Evolutionary conservation across 2,797 vertebrate species (phyloP).

Genomic region (Poecilia velifera): DNA sequence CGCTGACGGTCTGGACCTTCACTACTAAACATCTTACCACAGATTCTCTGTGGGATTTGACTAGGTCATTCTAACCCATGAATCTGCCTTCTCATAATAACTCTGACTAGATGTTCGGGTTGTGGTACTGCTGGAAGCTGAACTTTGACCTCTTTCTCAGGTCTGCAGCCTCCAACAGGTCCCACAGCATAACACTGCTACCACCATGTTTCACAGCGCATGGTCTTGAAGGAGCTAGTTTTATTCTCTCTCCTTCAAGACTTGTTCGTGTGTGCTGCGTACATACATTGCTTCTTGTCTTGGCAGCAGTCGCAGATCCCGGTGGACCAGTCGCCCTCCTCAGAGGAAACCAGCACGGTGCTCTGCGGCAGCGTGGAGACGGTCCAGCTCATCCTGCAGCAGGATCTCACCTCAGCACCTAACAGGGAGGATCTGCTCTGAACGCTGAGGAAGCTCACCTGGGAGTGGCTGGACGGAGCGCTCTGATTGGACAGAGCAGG

Average conservation of each 20-base stretch:
- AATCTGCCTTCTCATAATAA: neutral
- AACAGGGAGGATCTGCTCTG: neutral
- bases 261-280: no score
- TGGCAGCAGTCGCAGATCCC: slow-evolving; percentile 24
- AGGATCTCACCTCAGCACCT: neutral
- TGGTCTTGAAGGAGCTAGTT: no score
- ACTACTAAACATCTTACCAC: neutral
- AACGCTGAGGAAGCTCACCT: slow-evolving; percentile 6
- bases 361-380: slow-evolving; percentile 4
- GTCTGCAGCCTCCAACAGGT: neutral
- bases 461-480: neutral
- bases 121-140: neutral
- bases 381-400: slow-evolving; percentile 10
- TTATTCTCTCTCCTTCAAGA: no score
- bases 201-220: neutral
- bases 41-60: neutral
- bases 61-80: neutral
- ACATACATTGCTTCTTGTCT: slow-evolving; percentile 15
- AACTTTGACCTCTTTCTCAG: neutral
- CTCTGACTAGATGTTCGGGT: neutral
- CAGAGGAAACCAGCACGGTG: rapidly evolving
- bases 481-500: slow-evolving; percentile 6
- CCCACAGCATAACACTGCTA: neutral
- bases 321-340: neutral
- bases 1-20: no score